Evolutionary conservation across 2,888 invertebrate species (phyloP).

Genomic region (Abrostola triplasia): DNA sequence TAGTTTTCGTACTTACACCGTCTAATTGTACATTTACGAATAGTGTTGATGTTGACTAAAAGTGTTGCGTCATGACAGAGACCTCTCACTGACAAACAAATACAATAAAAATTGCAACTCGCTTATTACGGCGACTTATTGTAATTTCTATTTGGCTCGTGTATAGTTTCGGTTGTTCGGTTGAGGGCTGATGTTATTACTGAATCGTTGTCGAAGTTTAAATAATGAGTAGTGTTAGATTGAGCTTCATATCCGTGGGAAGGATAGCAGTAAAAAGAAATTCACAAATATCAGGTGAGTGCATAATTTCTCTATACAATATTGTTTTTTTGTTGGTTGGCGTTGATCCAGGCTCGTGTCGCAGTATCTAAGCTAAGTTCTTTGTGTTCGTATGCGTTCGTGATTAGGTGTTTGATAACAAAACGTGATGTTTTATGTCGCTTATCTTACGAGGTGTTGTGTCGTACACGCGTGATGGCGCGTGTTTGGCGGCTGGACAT

Average conservation of each 20-base stretch:
- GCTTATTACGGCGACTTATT: constrained; percentile 63
- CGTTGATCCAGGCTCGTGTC: constrained; percentile 75
- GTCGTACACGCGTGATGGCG: constrained; percentile 48
- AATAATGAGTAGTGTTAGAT: constrained; percentile 86
- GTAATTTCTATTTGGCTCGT: constrained; percentile 73
- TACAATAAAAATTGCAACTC: constrained; percentile 84
- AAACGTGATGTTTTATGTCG: constrained; percentile 65
- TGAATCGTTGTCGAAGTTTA: constrained; percentile 67
- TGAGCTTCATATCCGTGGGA: constrained; percentile 84
- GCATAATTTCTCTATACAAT: constrained; percentile 59
- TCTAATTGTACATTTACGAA: constrained; percentile 71
- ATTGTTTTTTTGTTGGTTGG: constrained; percentile 75
- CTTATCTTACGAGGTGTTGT: constrained; percentile 52
- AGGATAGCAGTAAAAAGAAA: constrained; percentile 84
- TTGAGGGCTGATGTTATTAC: constrained; percentile 79
- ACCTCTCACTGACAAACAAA: constrained; percentile 88
- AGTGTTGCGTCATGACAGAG: constrained; percentile 89
- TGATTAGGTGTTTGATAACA: constrained; percentile 80
- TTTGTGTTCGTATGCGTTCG: constrained; percentile 59
- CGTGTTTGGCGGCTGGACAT: constrained; percentile 33
- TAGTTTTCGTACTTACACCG: constrained; percentile 81
- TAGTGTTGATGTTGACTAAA: constrained; percentile 84
- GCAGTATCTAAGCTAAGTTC: constrained; percentile 60
- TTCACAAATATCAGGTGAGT: constrained; percentile 84
- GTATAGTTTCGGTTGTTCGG: constrained; percentile 67